Conservation (phyloP, 2,797 vertebrate genomes). For the Rhincodon typus region DNA sequence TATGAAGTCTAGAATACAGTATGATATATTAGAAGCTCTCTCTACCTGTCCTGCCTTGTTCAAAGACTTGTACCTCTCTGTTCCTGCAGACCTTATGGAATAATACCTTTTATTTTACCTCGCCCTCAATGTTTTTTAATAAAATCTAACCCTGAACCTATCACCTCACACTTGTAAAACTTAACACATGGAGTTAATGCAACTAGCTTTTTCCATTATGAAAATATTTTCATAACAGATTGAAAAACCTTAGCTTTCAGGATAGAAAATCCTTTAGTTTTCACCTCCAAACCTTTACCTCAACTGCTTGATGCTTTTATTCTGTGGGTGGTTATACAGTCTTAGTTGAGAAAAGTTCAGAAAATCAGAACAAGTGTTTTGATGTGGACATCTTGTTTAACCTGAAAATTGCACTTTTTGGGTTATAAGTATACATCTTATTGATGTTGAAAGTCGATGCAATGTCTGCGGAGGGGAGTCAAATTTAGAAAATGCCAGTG, state of each 20-base stretch:
- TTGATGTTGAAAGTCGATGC: background rate
- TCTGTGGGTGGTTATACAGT: background rate
- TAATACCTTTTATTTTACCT: too few relatives aligned
- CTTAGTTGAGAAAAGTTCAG: background rate
- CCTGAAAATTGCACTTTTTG: background rate
- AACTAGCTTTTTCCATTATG: background rate
- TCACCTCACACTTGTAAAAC: too few relatives aligned
- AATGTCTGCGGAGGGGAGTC: background rate
- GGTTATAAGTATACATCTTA: background rate
- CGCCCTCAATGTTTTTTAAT: too few relatives aligned
- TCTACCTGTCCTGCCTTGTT: too few relatives aligned
- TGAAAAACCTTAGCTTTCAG: background rate
- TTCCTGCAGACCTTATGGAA: too few relatives aligned
- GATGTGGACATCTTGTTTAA: background rate
- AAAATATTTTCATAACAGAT: background rate
- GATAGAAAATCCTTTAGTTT: background rate
- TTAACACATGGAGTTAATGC: background rate
- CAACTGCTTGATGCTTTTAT: background rate
- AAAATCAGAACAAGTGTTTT: background rate
- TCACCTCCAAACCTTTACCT: background rate
- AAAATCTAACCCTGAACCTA: too few relatives aligned
- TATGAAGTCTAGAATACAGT: background rate
- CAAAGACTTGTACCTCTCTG: too few relatives aligned
- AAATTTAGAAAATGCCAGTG: background rate
- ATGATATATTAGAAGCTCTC: too few relatives aligned